These are phyloP conservation scores for Palaemon carinicauda DNA, from an alignment of 1,140 invertebrate genomes.

Conservation along the genomic window DNA sequence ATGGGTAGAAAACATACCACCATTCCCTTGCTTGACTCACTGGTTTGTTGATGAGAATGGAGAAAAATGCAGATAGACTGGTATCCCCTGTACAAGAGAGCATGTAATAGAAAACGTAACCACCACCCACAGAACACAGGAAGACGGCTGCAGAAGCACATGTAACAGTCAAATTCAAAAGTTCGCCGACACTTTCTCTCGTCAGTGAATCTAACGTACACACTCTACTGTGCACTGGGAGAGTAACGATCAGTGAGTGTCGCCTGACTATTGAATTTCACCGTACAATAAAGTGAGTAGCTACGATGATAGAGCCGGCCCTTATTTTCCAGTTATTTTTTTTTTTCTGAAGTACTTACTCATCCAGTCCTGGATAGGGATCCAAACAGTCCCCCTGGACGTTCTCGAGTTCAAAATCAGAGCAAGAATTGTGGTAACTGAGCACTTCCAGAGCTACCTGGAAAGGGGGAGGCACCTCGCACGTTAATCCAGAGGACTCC, in stretches of 20 bases:
- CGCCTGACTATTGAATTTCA: too few species aligned
- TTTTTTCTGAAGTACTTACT: conserved; percentile 63
- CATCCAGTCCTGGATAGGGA: conserved; percentile 65
- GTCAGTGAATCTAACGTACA: too few species aligned
- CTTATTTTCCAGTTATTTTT: not conserved
- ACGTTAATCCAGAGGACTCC: conserved; percentile 7
- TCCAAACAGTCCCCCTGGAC: conserved; percentile 63
- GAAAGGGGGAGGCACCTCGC: conserved; percentile 27
- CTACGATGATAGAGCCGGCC: not conserved
- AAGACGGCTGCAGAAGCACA: conserved; percentile 30
- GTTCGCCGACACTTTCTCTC: too few species aligned
- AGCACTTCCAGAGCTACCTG: conserved; percentile 82
- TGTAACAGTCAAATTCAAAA: too few species aligned
- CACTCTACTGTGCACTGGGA: too few species aligned
- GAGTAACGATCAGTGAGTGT: too few species aligned
- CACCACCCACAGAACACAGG: conserved; percentile 30
- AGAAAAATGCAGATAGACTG: not conserved
- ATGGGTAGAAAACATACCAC: not conserved
- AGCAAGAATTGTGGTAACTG: conserved; percentile 83
- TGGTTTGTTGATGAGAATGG: conserved; percentile 9
- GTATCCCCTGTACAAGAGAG: conserved; percentile 20
- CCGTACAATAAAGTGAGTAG: not conserved
- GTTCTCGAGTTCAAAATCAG: conserved; percentile 74
- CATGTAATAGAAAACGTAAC: conserved; percentile 36
- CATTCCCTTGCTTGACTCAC: conserved; percentile 14